Evolutionary conservation across 2,797 vertebrate genomes (phyloP).

Genomic region (Limosa lapponica): DNA sequence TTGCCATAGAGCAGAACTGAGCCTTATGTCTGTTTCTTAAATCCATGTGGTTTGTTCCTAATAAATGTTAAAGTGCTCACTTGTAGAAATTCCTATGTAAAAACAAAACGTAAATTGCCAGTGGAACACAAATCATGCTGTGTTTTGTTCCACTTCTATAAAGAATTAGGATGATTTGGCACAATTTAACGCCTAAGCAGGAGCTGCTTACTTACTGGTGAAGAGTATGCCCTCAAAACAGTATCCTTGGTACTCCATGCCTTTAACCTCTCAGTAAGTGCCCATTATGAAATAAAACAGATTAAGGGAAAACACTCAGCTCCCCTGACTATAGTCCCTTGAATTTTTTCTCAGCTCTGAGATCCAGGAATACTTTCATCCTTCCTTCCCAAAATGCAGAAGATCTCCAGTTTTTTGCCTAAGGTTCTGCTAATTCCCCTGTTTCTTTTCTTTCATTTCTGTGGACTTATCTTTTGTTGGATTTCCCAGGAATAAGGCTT

Average conservation of each 20-base stretch:
- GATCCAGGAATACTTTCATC: background rate
- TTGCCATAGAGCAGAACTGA: background rate
- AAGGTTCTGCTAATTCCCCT: background rate
- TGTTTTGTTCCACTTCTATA: background rate
- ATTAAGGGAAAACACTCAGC: background rate
- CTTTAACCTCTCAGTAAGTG: background rate
- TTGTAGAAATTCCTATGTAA: background rate
- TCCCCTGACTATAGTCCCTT: background rate
- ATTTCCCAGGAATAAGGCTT: background rate
- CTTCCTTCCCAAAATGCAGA: background rate
- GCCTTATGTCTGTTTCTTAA: background rate
- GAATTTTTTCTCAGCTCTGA: background rate
- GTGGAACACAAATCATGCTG: background rate
- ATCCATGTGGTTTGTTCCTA: background rate
- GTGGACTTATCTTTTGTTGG: background rate
- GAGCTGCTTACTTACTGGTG: background rate
- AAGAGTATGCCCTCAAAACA: background rate
- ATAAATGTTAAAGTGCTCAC: background rate
- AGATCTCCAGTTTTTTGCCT: fast-evolving
- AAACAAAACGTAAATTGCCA: background rate
- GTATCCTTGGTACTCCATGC: background rate
- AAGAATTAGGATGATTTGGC: background rate
- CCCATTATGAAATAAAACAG: background rate
- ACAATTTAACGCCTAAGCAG: background rate
- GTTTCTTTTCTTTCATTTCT: background rate